These are phyloP conservation scores for Baronia brevicornis DNA, from an alignment of 2,888 invertebrate genomes.

Conservation along the genomic window DNA sequence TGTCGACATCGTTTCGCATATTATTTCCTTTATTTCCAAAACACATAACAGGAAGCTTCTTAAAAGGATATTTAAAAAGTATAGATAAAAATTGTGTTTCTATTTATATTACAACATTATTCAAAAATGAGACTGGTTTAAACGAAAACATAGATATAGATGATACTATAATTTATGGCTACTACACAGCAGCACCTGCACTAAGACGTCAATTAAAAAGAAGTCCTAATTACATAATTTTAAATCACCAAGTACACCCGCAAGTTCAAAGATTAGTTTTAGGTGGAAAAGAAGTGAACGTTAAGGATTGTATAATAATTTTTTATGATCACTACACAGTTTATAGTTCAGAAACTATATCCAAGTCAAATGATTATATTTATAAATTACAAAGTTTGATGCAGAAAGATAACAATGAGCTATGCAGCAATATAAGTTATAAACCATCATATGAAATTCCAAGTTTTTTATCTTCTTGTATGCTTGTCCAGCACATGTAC, in stretches of 20 bases:
- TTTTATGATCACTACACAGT: conserved; percentile 50
- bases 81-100: conserved; percentile 26
- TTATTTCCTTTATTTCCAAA: conserved; percentile 35
- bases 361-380: conserved; percentile 35
- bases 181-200: conserved; percentile 23
- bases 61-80: conserved; percentile 36
- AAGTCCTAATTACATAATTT: conserved; percentile 28
- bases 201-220: conserved; percentile 14
- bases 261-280: conserved; percentile 34
- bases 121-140: conserved; percentile 21
- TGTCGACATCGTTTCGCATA: conserved; percentile 29
- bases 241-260: conserved; percentile 24
- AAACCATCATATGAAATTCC: conserved; percentile 26
- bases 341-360: conserved; percentile 46
- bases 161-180: conserved; percentile 37
- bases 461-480: conserved; percentile 46
- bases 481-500: conserved; percentile 52
- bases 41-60: conserved; percentile 30
- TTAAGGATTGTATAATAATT: conserved; percentile 37
- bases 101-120: conserved; percentile 43
- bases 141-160: conserved; percentile 18
- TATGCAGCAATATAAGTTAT: conserved; percentile 13
- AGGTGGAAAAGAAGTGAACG: conserved; percentile 28
- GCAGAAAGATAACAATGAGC: conserved; percentile 27
- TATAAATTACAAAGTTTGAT: conserved; percentile 40